Evolutionary conservation across 2,888 invertebrate genomes (phyloP), one percentile per base, ranked within the genome.

Genomic region (Mamestra brassicae): DNA sequence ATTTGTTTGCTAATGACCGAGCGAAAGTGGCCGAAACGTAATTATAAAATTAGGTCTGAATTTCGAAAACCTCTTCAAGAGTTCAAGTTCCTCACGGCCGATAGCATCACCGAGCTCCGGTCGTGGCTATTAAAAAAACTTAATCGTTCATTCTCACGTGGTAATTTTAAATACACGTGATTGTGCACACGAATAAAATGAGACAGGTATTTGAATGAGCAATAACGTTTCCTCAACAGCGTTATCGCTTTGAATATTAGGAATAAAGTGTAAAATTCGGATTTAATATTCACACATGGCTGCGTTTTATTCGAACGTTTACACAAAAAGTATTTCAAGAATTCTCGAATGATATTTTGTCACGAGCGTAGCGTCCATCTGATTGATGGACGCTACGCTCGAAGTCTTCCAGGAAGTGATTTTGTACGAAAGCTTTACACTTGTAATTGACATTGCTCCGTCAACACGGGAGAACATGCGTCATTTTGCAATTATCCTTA

Each of bases 21-120:
- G 68, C 60, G 74, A 83, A 83, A 81, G 80, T 74, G 62, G 68
- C 52, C 52, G 54, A 68, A 60, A 54, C 17, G 5, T 60, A 36
- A 61, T 58, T 67, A 79, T 65, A 42, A 60, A 73, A 58, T 82
- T 79, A 66, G 50, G 62, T 69, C 26, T 55, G 47, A 68, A 78
- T 65, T 60, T 71, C 52, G 58, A 71, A 60, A 71, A 74, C n/a
- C 58, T 17, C 50, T 45, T 74, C 3, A 36, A 61, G 50, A 78
- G 76, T 62, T 62, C 67, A 45, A 54, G 52, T 66, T 68, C 36
- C 3, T n/a, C 13, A 58, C 34, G 54, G 3, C 10, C 26, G 36
- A 26, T 3, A 42, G 6, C 47, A 11, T 17, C 34, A 15, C n/a
- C n/a, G 15, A 26, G 26, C n/a, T 13, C 36, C 15, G 10, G 38